Evolutionary conservation across 2,113 vertebrate genomes (phyloP), one percentile per base, ranked within the genome.

Genomic region (Strix aluco): DNA sequence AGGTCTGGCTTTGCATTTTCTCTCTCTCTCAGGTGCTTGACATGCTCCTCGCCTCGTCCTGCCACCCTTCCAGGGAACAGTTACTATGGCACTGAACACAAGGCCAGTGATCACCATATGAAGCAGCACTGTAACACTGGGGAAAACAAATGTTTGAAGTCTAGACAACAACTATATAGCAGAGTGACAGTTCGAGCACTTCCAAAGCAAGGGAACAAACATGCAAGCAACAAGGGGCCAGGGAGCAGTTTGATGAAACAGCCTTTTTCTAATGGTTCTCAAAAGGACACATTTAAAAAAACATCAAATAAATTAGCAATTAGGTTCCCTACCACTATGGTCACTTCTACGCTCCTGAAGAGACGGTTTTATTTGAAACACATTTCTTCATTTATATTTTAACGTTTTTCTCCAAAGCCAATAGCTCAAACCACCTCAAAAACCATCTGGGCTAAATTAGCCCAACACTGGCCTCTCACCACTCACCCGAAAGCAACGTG

Each of bases 381-480:
- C 17, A 84, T 86, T 44, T 86, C 54, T 80, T 83, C 78, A 74
- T 94, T 81, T 54, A 34, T 36, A 96, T 89, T 95, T 96, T 81
- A 92, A 81, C 81, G 66, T 58, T 67, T 32, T 97, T 96, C 81
- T 79, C 73, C 83, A 88, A 92, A 84, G 71, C 58, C 46, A 78
- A 46, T 19, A 86, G 57, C 74, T 75, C 63, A 26, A 71, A 78
- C 27, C 12, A 13, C 17, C n/a, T 85, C 65, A 80, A 81, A 89
- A 94, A 30, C 44, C 6, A 34, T 10, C 3, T 29, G 27, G 67
- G 47, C 55, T 51, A 42, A 51, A 72, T 52, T 16, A 93, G 51
- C 61, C 27, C 54, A 86, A 74, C 44, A 8, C 26, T 4, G 2
- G 44, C 15, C 71, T 75, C 29, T 59, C 11, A 4, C 69, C 17